Evolutionary conservation across 53 echinoderm and acorn worm genomes (phyloP).

Genomic region (Stichopus horrens): DNA sequence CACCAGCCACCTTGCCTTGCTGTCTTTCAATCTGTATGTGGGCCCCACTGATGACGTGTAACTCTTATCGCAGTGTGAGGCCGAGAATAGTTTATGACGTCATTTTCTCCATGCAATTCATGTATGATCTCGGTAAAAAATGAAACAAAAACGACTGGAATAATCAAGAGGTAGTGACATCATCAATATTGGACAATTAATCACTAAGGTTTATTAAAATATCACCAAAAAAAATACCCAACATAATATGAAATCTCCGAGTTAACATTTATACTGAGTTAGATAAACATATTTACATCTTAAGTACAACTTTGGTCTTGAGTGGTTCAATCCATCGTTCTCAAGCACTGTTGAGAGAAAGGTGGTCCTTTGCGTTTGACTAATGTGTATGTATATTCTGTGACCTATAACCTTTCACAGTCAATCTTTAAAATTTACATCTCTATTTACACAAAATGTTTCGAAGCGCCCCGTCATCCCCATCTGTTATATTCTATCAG

Average conservation of each 20-base stretch:
- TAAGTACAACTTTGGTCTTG: constrained; percentile 43
- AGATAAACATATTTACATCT: constrained; percentile 14
- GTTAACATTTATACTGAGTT: constrained; percentile 1
- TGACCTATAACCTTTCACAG: background rate
- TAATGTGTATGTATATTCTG: background rate
- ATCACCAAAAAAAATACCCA: background rate
- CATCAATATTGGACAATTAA: background rate
- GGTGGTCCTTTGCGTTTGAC: background rate
- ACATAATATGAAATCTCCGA: constrained; percentile 2
- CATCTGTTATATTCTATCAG: no score
- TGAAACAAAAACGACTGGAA: no score
- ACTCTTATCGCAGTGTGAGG: no score
- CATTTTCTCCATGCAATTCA: no score
- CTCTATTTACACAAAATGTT: background rate
- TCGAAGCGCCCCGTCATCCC: no score
- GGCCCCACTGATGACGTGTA: no score
- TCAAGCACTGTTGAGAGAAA: background rate
- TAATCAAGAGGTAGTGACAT: background rate
- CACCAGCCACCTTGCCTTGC: no score
- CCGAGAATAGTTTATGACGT: no score
- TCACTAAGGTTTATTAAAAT: constrained; percentile 33
- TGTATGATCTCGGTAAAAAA: no score
- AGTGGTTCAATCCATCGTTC: background rate
- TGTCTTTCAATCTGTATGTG: no score
- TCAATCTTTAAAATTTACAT: background rate